phyloP scores from a whole-genome alignment of 2,888 invertebrate genomes.

The Rhaphigaster nebulosa region DNA sequence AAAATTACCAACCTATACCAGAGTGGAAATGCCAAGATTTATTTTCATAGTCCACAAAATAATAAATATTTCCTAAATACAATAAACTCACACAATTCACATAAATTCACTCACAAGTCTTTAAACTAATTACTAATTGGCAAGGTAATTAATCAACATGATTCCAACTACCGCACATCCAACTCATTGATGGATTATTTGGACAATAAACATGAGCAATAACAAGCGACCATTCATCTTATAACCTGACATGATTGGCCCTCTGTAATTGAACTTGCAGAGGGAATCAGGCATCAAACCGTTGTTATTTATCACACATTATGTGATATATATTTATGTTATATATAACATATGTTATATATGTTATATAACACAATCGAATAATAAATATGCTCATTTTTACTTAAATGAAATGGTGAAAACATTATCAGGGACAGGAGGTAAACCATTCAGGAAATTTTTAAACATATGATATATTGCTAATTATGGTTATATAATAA shows the following conservation, averaged over 20 bases:
- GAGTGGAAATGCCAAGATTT: too few species aligned
- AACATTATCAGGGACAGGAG: background rate
- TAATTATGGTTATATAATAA: too few species aligned
- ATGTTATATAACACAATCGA: background rate
- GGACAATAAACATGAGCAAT: background rate
- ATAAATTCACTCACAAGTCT: too few species aligned
- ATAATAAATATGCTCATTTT: background rate
- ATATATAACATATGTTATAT: too few species aligned
- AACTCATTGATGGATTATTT: constrained; percentile 8
- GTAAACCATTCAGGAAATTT: too few species aligned
- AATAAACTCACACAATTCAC: too few species aligned
- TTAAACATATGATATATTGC: too few species aligned
- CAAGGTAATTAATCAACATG: background rate
- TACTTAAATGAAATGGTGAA: background rate
- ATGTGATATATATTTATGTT: too few species aligned
- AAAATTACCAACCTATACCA: too few species aligned
- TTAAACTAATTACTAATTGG: background rate
- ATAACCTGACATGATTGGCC: background rate
- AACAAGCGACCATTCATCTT: background rate
- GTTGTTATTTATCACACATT: too few species aligned
- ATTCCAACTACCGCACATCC: background rate
- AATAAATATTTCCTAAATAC: too few species aligned
- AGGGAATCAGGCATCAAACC: background rate
- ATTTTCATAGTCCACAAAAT: too few species aligned
- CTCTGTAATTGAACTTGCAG: background rate